phyloP scores from a whole-genome alignment of 2,797 vertebrate species.

The Catostomus latipinnis region DNA sequence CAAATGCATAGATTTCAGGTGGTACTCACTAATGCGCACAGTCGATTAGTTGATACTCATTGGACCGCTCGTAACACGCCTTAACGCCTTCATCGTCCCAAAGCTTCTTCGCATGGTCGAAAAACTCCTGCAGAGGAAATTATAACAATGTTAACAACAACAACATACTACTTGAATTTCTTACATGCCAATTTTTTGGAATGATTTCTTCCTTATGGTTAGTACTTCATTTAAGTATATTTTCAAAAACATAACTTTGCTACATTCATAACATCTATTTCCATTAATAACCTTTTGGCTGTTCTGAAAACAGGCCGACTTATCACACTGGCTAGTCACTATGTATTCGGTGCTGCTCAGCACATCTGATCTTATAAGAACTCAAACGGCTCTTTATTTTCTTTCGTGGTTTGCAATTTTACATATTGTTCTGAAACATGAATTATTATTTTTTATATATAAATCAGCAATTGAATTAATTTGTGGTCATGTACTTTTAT shows the following conservation, averaged over 20 bases:
- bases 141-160: too few relatives aligned
- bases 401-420: too few relatives aligned
- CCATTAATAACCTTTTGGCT: conserved; percentile 29
- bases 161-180: background rate
- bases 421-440: background rate
- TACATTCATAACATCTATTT: conserved; percentile 26
- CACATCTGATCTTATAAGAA: conserved; percentile 3
- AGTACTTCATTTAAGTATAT: background rate
- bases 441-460: background rate
- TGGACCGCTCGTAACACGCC: conserved; percentile 97
- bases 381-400: too few relatives aligned
- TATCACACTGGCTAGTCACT: conserved; percentile 11
- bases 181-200: background rate
- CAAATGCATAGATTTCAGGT: too few relatives aligned
- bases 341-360: background rate
- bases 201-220: background rate
- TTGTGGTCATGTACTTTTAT: background rate
- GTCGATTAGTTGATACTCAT: conserved; percentile 98
- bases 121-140: conserved; percentile 89
- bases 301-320: conserved; percentile 34
- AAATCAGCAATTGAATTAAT: too few relatives aligned
- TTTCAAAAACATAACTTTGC: too few relatives aligned
- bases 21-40: conserved; percentile 97
- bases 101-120: conserved; percentile 97
- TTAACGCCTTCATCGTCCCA: conserved; percentile 99